Evolutionary conservation across 2,888 invertebrate species (phyloP).

Genomic region (Nomada ferruginata): DNA sequence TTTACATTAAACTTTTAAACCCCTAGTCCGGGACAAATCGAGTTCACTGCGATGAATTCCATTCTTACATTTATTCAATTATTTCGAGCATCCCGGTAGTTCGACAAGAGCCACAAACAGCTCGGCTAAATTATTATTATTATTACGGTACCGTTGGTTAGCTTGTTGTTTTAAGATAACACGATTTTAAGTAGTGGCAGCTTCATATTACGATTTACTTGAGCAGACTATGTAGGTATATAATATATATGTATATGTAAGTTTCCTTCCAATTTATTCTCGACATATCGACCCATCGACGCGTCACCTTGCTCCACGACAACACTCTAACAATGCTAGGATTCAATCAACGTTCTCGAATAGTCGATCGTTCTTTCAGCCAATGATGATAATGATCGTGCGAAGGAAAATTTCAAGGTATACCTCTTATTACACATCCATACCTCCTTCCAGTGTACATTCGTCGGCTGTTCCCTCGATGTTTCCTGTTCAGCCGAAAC

Average conservation of each 20-base stretch:
- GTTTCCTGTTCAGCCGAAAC: not conserved
- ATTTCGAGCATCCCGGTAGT: slow-evolving; percentile 14
- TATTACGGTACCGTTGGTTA: slow-evolving; percentile 68
- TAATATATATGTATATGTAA: not conserved
- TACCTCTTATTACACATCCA: not conserved
- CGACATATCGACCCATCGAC: not conserved
- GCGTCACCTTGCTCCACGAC: not conserved
- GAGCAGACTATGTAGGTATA: slow-evolving; percentile 76
- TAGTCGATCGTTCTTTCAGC: not conserved
- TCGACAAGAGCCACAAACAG: slow-evolving; percentile 21
- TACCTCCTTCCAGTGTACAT: too few relatives aligned
- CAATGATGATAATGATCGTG: not conserved
- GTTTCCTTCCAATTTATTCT: too few relatives aligned
- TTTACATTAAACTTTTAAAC: not conserved
- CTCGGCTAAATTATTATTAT: slow-evolving; percentile 66
- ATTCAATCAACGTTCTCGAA: not conserved
- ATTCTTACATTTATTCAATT: not conserved
- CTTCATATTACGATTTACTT: slow-evolving; percentile 79
- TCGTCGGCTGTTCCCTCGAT: too few relatives aligned
- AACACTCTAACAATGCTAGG: slow-evolving; percentile 29
- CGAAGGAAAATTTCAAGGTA: slow-evolving; percentile 9
- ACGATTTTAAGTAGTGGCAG: slow-evolving; percentile 79
- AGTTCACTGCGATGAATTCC: slow-evolving; percentile 14
- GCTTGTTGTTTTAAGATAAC: slow-evolving; percentile 67
- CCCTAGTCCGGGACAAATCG: slow-evolving; percentile 29